These are phyloP conservation scores for Cheilosia urbana DNA, from an alignment of 2,888 invertebrate genomes.

Conservation along the genomic window DNA sequence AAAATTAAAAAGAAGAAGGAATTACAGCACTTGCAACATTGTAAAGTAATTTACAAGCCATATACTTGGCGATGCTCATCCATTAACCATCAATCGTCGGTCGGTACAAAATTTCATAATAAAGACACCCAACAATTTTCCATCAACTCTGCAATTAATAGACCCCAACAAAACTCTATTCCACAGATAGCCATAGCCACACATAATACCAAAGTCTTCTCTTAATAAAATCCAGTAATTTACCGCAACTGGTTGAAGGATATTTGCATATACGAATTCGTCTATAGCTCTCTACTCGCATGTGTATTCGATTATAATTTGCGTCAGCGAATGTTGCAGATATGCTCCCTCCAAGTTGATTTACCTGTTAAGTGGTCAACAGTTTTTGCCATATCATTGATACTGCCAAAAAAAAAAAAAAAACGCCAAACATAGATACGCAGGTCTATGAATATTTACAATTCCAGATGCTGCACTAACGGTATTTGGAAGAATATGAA, in stretches of 20 bases:
- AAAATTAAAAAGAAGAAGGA: too few relatives aligned
- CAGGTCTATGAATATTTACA: not conserved
- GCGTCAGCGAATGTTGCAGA: slow-evolving; percentile 71
- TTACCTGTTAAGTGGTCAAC: slow-evolving; percentile 69
- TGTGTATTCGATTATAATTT: slow-evolving; percentile 58
- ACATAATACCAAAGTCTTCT: slow-evolving; percentile 7
- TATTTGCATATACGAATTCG: slow-evolving; percentile 72
- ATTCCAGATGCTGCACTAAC: not conserved
- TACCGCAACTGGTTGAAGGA: slow-evolving; percentile 73
- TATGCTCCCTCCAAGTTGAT: slow-evolving; percentile 58
- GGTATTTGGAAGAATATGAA: not conserved
- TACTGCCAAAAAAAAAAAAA: slow-evolving; percentile 15
- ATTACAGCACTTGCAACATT: not conserved
- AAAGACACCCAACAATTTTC: slow-evolving; percentile 14
- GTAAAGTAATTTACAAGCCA: slow-evolving; percentile 19
- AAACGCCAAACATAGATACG: not conserved
- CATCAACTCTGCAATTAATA: slow-evolving; percentile 11
- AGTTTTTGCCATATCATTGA: slow-evolving; percentile 55
- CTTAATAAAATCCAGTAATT: slow-evolving; percentile 44
- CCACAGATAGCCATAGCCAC: not conserved
- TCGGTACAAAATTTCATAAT: slow-evolving; percentile 19
- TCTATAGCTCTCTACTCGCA: not conserved
- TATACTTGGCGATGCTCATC: slow-evolving; percentile 31
- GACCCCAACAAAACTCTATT: slow-evolving; percentile 19
- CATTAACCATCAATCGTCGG: slow-evolving; percentile 32